Base-by-base conservation (phyloP, 2,797 vertebrate species). In the Sebastes glaucus region DNA sequence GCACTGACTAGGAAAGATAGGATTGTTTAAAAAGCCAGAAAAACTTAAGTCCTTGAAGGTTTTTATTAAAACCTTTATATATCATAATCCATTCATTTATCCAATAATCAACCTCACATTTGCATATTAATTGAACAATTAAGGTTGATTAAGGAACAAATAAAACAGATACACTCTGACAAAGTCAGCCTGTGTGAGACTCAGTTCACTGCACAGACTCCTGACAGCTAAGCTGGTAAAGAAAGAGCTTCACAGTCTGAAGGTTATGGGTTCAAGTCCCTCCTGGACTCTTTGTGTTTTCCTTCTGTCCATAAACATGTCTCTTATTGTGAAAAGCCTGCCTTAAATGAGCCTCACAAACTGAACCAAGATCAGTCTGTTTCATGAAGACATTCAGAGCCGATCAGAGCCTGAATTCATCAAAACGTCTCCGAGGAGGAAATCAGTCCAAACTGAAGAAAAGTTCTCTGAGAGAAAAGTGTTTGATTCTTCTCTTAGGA, bases 141-240 rank as follows among this genome's bases (percentile, higher is more conserved):
- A 46, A 46, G 42, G 42, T 46, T 46, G 42, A 18, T 46, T 46
- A 46, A 46, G 42, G 42, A 18, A 49, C 18, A 49, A 49, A 20
- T 49, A 20, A 20, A 49, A 49, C 18, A 49, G 46, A 49, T 49
- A 20, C 18, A 38, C 35, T 2, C 11, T 35, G 33, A 35, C 33
- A 46, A 46, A 46, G 42, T 46, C 16, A 46, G 16, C 0, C 0
- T 49, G 46, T 20, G 0, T 49, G 7, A 49, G 18, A 49, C 46
- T 49, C 18, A 20, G 52, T 5, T 53, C 49, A 53, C 20, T 22
- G 20, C 2, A 52, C 46, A 38, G 35, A 38, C 35, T 38, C 11
- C 35, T 38, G 35, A 13, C 35, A 53, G 20, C 52, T 53, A 0
- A 53, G 10, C 20, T 9, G 20, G 20, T 22, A 53, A n/a, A 53